Evolutionary conservation across 2,797 vertebrate genomes (phyloP), one percentile per base, ranked within the genome.

Genomic region (Galagoides demidoff): DNA sequence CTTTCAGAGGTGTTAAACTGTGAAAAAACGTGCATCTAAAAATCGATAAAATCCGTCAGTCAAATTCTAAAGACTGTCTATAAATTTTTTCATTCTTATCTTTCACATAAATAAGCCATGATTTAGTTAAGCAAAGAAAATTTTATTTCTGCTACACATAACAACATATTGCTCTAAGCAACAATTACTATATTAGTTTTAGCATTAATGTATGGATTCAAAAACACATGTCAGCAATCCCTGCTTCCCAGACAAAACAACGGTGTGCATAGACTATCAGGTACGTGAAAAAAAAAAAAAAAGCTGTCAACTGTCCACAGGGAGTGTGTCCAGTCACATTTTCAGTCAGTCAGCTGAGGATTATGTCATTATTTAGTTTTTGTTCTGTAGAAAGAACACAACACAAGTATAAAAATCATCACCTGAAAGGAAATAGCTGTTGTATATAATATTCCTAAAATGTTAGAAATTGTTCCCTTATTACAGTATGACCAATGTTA

Each of bases 321-420:
- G 98, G 98, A 99, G 98, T 98, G 98, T 97, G 98, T 99, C 98
- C 98, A 98, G 99, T 99, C 99, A 99, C 98, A 98, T 98, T 99
- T 97, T 99, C 98, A 99, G 98, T 99, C 99, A 99, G 99, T 98
- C 98, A 99, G 98, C 98, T 99, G 98, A 98, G 96, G 98, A 98
- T 98, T 99, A 99, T 98, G 99, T 99, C 98, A 99, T 98, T 98
- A 98, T 83, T 98, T 99, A 99, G 98, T 98, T 98, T 99, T 98
- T 98, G 97, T 98, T 99, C 98, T 99, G 99, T 97, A 99, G 98
- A 99, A 99, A 99, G 99, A 99, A 99, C 98, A 99, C 98, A 99
- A 98, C 92, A 99, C 95, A 99, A 98, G 98, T 97, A 98, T 98
- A 98, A 99, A 98, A 98, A 99, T 94, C 97, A 98, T 97, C 97